Conservation (phyloP, 1,140 invertebrate species). For the Tigriopus japonicus region DNA sequence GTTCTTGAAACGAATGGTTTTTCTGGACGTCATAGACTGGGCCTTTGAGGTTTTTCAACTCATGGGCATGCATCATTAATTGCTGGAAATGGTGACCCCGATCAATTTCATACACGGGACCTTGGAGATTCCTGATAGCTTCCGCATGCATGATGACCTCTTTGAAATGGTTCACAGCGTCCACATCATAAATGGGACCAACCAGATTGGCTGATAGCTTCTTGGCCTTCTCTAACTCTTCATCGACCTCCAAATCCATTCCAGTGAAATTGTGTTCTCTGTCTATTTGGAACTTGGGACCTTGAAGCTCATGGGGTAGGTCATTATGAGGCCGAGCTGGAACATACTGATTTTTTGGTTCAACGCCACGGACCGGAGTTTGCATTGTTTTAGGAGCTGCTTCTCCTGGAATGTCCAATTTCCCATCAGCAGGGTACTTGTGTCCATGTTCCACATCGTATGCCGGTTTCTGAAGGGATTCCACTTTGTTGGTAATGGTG, state of each 20-base stretch:
- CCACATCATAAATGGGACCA: slow-evolving; percentile 8
- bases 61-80: slow-evolving; percentile 9
- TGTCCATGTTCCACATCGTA: slow-evolving; percentile 10
- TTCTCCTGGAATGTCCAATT: background rate
- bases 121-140: background rate
- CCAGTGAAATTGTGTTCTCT: slow-evolving; percentile 8
- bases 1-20: slow-evolving; percentile 7
- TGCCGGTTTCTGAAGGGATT: slow-evolving; percentile 1
- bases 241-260: slow-evolving; percentile 1
- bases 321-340: background rate
- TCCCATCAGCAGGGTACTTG: slow-evolving; percentile 6
- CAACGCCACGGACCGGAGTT: background rate
- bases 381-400: background rate
- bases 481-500: background rate
- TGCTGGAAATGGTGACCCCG: slow-evolving; percentile 13
- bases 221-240: slow-evolving; percentile 1
- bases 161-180: slow-evolving; percentile 11
- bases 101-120: slow-evolving; percentile 13
- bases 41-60: slow-evolving; percentile 5
- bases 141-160: slow-evolving; percentile 12
- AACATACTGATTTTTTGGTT: slow-evolving; percentile 3
- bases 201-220: background rate
- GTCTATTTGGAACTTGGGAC: slow-evolving; percentile 8
- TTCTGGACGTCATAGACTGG: slow-evolving; percentile 12
- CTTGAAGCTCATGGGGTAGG: background rate